A percentile compares a stretch with the other conserved stretches of the same genome.
Conservation (phyloP, 2,113 vertebrate genomes). For the Dicerorhinus sumatrensis region DNA sequence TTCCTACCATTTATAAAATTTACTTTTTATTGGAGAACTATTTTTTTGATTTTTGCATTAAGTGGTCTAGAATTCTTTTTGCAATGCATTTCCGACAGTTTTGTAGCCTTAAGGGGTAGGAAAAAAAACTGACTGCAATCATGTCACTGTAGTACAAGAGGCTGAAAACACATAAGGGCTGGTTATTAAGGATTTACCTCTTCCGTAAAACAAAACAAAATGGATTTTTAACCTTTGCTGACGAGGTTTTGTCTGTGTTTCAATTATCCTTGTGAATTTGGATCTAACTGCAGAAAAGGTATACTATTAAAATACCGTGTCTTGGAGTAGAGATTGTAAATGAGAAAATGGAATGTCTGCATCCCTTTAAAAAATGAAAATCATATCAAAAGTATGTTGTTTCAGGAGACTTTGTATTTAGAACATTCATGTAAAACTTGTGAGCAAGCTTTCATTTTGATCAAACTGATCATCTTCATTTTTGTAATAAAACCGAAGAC, state of each 20-base stretch:
- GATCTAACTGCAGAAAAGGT: constrained; percentile 61
- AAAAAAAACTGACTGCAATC: constrained; percentile 73
- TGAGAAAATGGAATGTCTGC: constrained; percentile 68
- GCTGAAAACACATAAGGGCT: constrained; percentile 76
- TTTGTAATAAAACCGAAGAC: constrained; percentile 90
- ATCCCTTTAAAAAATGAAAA: constrained; percentile 81
- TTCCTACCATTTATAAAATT: constrained; percentile 86
- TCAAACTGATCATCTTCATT: constrained; percentile 88
- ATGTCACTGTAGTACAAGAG: constrained; percentile 74
- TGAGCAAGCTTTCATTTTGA: constrained; percentile 88
- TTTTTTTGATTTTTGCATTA: constrained; percentile 80
- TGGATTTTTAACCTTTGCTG: constrained; percentile 62
- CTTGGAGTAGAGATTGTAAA: constrained; percentile 67
- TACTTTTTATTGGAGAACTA: constrained; percentile 81
- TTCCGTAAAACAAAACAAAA: constrained; percentile 37
- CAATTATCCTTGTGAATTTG: constrained; percentile 62
- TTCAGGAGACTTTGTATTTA: constrained; percentile 87
- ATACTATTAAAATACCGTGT: constrained; percentile 55
- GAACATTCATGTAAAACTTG: constrained; percentile 87
- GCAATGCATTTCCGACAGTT: constrained; percentile 72
- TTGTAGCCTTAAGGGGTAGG: constrained; percentile 81
- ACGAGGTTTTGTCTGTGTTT: constrained; percentile 66
- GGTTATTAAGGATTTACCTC: constrained; percentile 74
- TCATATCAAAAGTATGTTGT: constrained; percentile 80
- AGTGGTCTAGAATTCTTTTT: constrained; percentile 81